Percentiles rank a stretch among this genome's conserved stretches.
Conservation (phyloP, 2,797 vertebrate genomes). For the Xenops minutus region DNA sequence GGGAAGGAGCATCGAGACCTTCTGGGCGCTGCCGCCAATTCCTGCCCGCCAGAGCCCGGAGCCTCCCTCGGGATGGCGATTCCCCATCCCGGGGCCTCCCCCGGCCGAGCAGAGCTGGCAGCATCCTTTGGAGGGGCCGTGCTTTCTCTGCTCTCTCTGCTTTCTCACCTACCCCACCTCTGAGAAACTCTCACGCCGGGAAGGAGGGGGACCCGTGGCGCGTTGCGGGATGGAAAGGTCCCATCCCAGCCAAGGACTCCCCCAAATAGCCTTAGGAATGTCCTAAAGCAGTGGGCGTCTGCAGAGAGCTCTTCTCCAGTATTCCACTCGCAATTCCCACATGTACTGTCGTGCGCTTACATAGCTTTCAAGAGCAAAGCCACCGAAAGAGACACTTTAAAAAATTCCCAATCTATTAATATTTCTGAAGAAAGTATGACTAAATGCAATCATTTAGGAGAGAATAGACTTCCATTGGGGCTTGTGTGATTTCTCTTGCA, state of each 20-base stretch:
- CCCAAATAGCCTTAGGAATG: accelerated
- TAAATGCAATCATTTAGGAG: neutral
- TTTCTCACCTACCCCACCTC: accelerated
- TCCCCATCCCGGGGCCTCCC: accelerated
- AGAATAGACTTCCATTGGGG: neutral
- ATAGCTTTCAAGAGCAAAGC: neutral
- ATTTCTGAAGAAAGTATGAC: neutral
- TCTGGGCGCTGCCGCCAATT: accelerated
- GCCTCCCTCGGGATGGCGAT: too few relatives aligned
- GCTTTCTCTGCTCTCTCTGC: neutral
- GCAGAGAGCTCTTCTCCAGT: neutral
- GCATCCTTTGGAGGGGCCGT: too few relatives aligned
- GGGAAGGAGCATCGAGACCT: neutral
- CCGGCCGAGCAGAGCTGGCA: accelerated
- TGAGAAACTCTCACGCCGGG: accelerated
- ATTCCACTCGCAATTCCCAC: neutral
- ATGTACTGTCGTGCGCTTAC: accelerated
- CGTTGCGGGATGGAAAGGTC: neutral
- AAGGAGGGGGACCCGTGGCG: accelerated
- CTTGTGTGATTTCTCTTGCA: neutral
- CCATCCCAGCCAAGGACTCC: neutral
- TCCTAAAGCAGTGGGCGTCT: neutral
- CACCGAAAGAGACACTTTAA: neutral
- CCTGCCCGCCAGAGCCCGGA: neutral
- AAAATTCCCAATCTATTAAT: neutral